Percentiles rank a stretch among this genome's conserved stretches.
phyloP scores from a whole-genome alignment of 2,113 vertebrate species.

The Anarhynchus alexandrinus region DNA sequence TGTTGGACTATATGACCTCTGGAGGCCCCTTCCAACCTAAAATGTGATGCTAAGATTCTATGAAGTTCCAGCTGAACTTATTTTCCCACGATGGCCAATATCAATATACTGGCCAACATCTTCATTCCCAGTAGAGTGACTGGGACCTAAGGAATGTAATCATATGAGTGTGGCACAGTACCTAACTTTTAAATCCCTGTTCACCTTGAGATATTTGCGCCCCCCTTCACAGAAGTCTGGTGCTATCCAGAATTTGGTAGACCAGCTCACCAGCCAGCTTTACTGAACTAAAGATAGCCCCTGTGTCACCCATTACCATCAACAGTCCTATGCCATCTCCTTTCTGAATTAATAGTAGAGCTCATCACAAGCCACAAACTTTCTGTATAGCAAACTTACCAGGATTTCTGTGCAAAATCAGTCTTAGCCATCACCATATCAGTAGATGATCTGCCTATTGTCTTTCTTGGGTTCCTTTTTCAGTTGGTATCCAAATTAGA shows the following conservation, averaged over 20 bases:
- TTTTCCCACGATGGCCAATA: background rate
- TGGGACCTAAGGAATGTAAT: background rate
- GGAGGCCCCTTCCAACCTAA: background rate
- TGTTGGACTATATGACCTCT: background rate
- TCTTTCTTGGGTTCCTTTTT: background rate
- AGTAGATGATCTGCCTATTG: background rate
- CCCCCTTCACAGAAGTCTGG: background rate
- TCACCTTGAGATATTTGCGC: background rate
- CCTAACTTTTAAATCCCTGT: background rate
- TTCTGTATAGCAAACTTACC: background rate
- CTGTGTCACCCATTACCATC: background rate
- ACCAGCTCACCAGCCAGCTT: background rate
- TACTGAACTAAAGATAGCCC: background rate
- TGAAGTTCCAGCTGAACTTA: background rate
- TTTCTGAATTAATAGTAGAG: background rate
- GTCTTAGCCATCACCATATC: background rate
- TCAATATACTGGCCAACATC: no score
- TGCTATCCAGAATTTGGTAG: background rate
- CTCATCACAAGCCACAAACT: background rate
- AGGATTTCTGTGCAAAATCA: background rate
- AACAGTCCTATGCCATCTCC: background rate
- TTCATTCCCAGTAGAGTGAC: background rate
- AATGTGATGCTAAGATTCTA: accelerated
- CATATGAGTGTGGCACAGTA: background rate
- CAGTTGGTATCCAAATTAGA: background rate